Percentiles rank a stretch among this genome's conserved stretches.
These are phyloP conservation scores for Tichodroma muraria DNA, from an alignment of 2,113 vertebrate genomes.

Conservation along the genomic window DNA sequence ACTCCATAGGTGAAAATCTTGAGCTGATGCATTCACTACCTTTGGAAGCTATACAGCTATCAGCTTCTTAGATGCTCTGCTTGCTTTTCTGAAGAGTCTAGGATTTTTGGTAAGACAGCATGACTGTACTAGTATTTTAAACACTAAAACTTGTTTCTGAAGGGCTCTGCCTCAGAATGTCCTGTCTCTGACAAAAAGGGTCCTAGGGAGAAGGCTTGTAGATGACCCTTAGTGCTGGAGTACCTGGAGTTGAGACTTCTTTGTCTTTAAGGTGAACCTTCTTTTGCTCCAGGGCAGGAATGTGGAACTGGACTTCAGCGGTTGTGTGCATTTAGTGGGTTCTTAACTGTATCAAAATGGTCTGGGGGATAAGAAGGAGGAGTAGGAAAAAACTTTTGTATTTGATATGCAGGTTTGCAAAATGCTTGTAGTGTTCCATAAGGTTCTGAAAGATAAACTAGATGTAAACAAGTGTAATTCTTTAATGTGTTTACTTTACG, in stretches of 20 bases:
- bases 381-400: not conserved
- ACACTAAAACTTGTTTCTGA: not conserved
- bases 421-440: not conserved
- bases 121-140: not conserved
- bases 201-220: not conserved
- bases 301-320: not conserved
- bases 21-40: not conserved
- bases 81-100: not conserved
- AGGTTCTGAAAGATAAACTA: not conserved
- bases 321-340: not conserved
- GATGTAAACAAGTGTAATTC: not conserved
- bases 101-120: constrained; percentile 8
- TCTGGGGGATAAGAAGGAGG: not conserved
- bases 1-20: not conserved
- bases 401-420: not conserved
- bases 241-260: not conserved
- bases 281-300: not conserved
- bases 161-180: not conserved
- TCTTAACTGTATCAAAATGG: not conserved
- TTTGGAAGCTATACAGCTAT: not conserved
- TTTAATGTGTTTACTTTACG: not conserved
- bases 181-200: not conserved
- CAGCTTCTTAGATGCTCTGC: not conserved
- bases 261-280: not conserved
- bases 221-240: not conserved